Evolutionary conservation across 2,797 vertebrate species (phyloP), one percentile per base, ranked within the genome.

Genomic region (Anabas testudineus): DNA sequence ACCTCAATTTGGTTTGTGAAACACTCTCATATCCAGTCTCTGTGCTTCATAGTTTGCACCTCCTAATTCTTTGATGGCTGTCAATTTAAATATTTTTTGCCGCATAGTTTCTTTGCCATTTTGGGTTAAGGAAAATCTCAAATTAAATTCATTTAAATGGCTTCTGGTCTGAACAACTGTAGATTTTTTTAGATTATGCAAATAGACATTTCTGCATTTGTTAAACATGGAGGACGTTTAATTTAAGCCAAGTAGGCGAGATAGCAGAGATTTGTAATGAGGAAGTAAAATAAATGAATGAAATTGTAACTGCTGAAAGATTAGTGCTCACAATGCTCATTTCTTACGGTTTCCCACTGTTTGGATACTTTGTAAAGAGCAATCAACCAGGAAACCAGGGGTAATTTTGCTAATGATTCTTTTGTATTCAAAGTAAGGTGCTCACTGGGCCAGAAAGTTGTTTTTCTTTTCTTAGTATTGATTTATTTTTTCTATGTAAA

Each of bases 401-500:
- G 24, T 59, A 22, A 66, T 49, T 53, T 34, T 32, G 28, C 7
- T 30, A 3, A 18, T 36, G 30, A 67, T 59, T 22, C 18, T 34
- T 7, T 26, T 46, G n/a, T 41, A 5, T 30, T 49, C 16, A 10
- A 21, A 48, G 3, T 22, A 15, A 22, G 15, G 9, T 42, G 32
- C 36, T 15, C 16, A 32, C 51, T 26, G 34, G 5, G 12, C 16
- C 7, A 26, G 26, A 49, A 21, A 42, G 16, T 19, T 32, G 2
- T 22, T 8, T 16, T 28, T 12, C 32, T 49, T 22, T n/a, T 14
- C 4, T 62, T 49, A 55, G 3, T 24, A 43, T 52, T 45, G 18
- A 63, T 46, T 49, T 4, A 49, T 30, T 41, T 21, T 49, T 55
- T 28, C 26, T n/a, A 3, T 24, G 8, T 58, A 56, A 28, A 61